A percentile compares a stretch with the other conserved stretches of the same genome.
Conservation (phyloP, 2,797 vertebrate species). For the Limosa lapponica region DNA sequence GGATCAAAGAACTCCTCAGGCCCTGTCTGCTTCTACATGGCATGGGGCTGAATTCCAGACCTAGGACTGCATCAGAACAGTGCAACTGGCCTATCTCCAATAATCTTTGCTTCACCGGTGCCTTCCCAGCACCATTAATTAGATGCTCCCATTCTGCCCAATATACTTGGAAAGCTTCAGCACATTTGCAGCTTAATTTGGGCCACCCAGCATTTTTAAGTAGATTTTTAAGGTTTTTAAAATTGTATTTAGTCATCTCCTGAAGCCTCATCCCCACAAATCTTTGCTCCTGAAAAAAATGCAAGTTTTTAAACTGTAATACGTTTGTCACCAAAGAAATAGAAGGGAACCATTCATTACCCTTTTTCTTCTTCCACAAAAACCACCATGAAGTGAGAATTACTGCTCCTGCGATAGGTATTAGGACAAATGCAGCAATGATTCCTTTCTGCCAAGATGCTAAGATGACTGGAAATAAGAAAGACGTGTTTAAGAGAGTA, state of each 20-base stretch:
- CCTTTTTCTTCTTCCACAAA: slow-evolving; percentile 74
- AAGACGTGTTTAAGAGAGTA: not conserved
- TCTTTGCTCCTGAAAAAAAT: not conserved
- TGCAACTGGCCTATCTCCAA: not conserved
- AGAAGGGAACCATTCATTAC: slow-evolving; percentile 57
- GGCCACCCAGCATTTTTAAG: not conserved
- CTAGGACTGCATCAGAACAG: not conserved
- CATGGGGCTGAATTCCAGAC: not conserved
- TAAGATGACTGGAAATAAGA: slow-evolving; percentile 72
- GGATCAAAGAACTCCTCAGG: not conserved
- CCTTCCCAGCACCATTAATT: not conserved
- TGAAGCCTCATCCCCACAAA: not conserved
- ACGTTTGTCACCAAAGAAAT: not conserved
- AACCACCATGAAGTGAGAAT: slow-evolving; percentile 42
- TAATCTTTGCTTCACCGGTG: not conserved
- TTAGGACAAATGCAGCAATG: slow-evolving; percentile 62
- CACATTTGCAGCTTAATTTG: not conserved
- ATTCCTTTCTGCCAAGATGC: slow-evolving; percentile 79
- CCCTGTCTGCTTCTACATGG: not conserved
- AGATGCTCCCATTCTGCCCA: not conserved
- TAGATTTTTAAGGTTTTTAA: not conserved
- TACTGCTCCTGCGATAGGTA: slow-evolving; percentile 10
- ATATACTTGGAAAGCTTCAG: not conserved
- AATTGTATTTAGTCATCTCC: not conserved
- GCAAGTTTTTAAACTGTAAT: not conserved